Percentiles rank a stretch among this genome's conserved stretches.
These are phyloP conservation scores for Stegophylla sp. DNA, from an alignment of 2,888 invertebrate species.

Conservation along the genomic window DNA sequence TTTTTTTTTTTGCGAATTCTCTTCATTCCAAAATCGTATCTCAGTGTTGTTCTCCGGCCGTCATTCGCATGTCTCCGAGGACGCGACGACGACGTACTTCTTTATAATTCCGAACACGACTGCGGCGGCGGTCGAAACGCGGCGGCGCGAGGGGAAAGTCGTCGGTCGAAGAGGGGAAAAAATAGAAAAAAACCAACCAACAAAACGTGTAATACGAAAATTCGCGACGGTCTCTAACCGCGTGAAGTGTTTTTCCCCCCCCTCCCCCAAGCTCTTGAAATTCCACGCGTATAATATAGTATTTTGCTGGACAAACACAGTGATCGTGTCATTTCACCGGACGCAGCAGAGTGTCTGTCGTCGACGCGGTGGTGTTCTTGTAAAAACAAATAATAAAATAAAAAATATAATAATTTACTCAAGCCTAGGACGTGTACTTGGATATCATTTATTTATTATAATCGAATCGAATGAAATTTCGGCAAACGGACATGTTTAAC, in stretches of 20 bases:
- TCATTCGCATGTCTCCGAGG: conserved; percentile 24
- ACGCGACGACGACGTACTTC: not conserved
- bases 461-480: too few relatives aligned
- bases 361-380: too few relatives aligned
- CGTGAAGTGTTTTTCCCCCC: conserved; percentile 26
- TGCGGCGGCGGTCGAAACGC: conserved; percentile 9
- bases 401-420: too few relatives aligned
- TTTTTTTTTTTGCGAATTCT: not conserved
- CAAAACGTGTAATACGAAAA: conserved; percentile 10
- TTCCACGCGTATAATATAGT: not conserved
- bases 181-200: not conserved
- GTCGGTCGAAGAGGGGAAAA: conserved; percentile 24
- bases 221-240: not conserved
- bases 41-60: not conserved
- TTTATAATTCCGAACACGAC: conserved; percentile 32
- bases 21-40: conserved; percentile 7
- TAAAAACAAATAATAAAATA: too few relatives aligned
- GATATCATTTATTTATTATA: too few relatives aligned
- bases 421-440: too few relatives aligned
- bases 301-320: not conserved
- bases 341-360: not conserved
- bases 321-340: not conserved
- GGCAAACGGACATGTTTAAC: too few relatives aligned
- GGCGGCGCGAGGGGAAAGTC: conserved; percentile 18
- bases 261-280: too few relatives aligned